These are phyloP conservation scores for Xenus cinereus DNA, from an alignment of 2,113 vertebrate species.

Conservation along the genomic window DNA sequence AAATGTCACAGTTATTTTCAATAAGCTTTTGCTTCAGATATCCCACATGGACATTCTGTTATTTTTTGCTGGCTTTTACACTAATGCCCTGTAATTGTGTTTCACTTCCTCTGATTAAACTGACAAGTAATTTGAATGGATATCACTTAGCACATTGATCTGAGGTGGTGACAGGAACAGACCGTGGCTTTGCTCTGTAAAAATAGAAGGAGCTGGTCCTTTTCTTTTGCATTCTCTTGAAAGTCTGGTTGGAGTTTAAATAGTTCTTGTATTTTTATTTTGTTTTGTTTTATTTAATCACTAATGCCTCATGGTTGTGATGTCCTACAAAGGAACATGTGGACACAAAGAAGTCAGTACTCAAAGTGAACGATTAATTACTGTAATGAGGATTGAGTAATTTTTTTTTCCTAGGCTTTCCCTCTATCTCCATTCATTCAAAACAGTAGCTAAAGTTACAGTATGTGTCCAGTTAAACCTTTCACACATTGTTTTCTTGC, in stretches of 20 bases:
- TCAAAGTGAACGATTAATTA: background rate
- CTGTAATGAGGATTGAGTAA: background rate
- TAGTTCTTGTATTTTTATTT: background rate
- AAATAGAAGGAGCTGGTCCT: background rate
- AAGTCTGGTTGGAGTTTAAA: background rate
- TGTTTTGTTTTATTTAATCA: background rate
- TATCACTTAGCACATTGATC: slow-evolving; percentile 82
- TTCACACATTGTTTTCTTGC: background rate
- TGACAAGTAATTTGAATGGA: slow-evolving; percentile 76
- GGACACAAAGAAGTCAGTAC: background rate
- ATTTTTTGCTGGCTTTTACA: slow-evolving; percentile 69
- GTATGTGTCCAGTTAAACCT: background rate
- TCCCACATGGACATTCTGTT: slow-evolving; percentile 39
- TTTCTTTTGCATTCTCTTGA: background rate
- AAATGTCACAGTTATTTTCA: slow-evolving; percentile 44
- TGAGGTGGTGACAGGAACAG: slow-evolving; percentile 47
- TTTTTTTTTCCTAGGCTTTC: background rate
- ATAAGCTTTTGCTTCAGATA: slow-evolving; percentile 6
- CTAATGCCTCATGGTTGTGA: background rate
- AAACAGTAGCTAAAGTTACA: background rate
- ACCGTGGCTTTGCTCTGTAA: background rate
- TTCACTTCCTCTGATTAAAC: slow-evolving; percentile 82
- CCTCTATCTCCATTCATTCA: background rate
- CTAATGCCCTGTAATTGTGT: slow-evolving; percentile 79
- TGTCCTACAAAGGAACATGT: background rate